Base-by-base conservation (phyloP, 2,888 invertebrate species). In the Polietes domitor region DNA sequence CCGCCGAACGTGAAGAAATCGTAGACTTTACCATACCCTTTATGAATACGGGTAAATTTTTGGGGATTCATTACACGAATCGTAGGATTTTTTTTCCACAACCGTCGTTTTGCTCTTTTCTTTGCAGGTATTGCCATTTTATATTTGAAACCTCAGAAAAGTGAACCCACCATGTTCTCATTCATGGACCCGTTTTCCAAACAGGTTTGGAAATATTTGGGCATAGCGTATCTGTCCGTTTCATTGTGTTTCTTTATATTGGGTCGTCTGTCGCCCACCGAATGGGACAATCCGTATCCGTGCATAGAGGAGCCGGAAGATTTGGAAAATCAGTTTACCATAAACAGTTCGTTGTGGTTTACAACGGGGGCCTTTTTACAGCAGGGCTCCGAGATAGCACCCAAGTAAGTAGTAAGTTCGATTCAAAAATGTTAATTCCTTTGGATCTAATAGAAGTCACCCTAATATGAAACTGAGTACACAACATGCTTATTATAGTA, bases 1-100 rank as follows among this genome's bases (percentile, higher is more conserved):
- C 98, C 1, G 95, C 98, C 41, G 95, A 96, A 83, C 94, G 99
- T 50, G 97, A 98, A 90, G 94, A 94, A 88, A 97, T 95, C 12
- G 97, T 98, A 0, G 98, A 98, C 92, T 99, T 99, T 90, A 98
- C 98, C 0, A 97, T 97, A 92, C 98, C 98, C 0, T 99, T 98
- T 90, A 97, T 99, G 96, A 98, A 97, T 91, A 93, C 98, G 85
- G 95, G 95, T 94, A 90, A 81, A 72, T 15, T 53, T 71, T 47
- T 65, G 41, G 19, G 15, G 15, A 15, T 12, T 12, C 17, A 58
- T 5, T 5, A 43, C 7, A 12, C 10, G 9, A 41, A 12, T 41
- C 12, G 32, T 32, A 32, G n/a, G 12, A 68, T 55, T 70, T 21
- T 19, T n/a, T n/a, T n/a, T 32, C 32, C 4, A 32, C 3, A 32